Evolutionary conservation across 1,140 invertebrate genomes (phyloP).

Genomic region (Heliothis virescens): DNA sequence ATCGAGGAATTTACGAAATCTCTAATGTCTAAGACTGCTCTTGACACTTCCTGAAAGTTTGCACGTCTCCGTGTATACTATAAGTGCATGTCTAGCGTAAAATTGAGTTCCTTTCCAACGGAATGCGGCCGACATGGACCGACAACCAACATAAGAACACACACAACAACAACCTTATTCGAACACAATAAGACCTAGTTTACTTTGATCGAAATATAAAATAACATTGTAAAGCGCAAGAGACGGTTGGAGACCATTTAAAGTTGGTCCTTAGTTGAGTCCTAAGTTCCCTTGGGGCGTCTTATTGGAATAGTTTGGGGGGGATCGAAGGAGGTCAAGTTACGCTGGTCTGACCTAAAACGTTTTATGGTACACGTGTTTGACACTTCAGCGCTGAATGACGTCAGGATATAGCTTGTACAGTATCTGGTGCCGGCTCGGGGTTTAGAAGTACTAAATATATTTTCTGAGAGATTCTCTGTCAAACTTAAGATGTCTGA

Average conservation of each 20-base stretch:
- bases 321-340: slow-evolving; percentile 37
- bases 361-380: slow-evolving; percentile 55
- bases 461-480: slow-evolving; percentile 28
- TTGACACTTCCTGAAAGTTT: slow-evolving; percentile 47
- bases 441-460: slow-evolving; percentile 13
- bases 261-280: slow-evolving; percentile 31
- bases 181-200: slow-evolving; percentile 30
- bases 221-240: slow-evolving; percentile 47
- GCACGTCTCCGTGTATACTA: slow-evolving; percentile 48
- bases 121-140: slow-evolving; percentile 61
- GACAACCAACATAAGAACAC: slow-evolving; percentile 34
- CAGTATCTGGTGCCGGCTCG: slow-evolving; percentile 30
- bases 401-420: slow-evolving; percentile 54
- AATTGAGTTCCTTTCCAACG: slow-evolving; percentile 63
- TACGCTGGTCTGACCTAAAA: slow-evolving; percentile 52
- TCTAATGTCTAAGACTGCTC: slow-evolving; percentile 13
- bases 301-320: slow-evolving; percentile 12
- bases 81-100: slow-evolving; percentile 61
- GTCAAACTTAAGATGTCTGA: slow-evolving; percentile 7
- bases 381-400: slow-evolving; percentile 56
- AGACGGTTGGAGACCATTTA: slow-evolving; percentile 49
- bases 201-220: slow-evolving; percentile 28
- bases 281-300: background rate
- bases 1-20: background rate
- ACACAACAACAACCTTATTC: slow-evolving; percentile 26